Conservation (phyloP, 2,797 vertebrate genomes). For the Lateolabrax maculatus region DNA sequence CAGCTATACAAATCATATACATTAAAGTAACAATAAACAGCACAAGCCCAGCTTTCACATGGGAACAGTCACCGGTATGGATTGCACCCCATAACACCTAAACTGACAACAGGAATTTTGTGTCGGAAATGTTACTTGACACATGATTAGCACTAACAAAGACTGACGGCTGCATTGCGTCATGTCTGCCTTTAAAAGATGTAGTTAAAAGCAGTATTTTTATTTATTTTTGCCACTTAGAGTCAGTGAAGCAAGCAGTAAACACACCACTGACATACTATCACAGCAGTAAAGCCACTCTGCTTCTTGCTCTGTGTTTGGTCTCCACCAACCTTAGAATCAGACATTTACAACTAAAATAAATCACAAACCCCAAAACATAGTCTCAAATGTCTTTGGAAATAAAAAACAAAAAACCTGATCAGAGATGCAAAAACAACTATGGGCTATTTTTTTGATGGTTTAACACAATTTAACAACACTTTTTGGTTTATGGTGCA, state of each 20-base stretch:
- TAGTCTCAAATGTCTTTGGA: neutral
- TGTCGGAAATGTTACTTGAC: neutral
- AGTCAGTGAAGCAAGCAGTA: too few species aligned
- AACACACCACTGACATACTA: too few species aligned
- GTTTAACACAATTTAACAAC: neutral
- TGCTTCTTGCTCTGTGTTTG: too few species aligned
- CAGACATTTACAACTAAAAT: neutral
- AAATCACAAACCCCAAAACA: neutral
- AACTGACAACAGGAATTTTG: neutral
- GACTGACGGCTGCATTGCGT: neutral
- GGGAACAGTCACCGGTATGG: neutral
- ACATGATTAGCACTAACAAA: neutral
- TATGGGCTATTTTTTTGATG: neutral
- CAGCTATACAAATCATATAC: slow-evolving; percentile 4
- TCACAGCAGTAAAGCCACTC: too few species aligned
- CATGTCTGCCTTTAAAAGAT: neutral
- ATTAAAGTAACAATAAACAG: neutral
- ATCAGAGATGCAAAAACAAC: neutral
- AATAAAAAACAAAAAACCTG: neutral
- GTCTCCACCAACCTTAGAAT: too few species aligned
- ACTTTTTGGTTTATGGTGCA: neutral
- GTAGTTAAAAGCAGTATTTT: neutral
- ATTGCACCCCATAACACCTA: neutral
- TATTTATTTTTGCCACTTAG: too few species aligned
- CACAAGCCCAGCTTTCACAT: neutral